These are phyloP conservation scores for Heliconius melpomene DNA, from an alignment of 1,140 invertebrate genomes.

Conservation along the genomic window DNA sequence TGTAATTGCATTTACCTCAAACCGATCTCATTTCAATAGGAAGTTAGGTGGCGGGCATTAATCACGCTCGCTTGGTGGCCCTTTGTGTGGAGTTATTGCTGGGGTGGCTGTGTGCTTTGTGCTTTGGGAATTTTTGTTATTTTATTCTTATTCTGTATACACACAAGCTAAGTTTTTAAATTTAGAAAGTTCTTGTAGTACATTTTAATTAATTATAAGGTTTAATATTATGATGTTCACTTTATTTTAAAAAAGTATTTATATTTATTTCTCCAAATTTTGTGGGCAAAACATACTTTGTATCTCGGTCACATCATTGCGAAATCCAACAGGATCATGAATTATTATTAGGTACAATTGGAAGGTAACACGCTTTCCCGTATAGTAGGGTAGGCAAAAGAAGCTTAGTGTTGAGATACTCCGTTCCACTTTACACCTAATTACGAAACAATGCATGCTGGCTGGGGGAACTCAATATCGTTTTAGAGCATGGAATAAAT, in stretches of 20 bases:
- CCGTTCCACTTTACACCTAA: neutral
- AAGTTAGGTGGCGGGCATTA: constrained; percentile 48
- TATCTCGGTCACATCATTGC: too few relatives aligned
- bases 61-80: constrained; percentile 54
- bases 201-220: too few relatives aligned
- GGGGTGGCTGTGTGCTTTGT: neutral
- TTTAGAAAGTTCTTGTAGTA: too few relatives aligned
- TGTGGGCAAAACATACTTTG: too few relatives aligned
- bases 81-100: constrained; percentile 51
- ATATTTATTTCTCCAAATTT: too few relatives aligned
- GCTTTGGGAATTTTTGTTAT: neutral
- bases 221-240: too few relatives aligned
- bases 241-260: too few relatives aligned
- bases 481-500: too few relatives aligned
- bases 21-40: constrained; percentile 41
- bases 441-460: neutral
- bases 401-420: neutral
- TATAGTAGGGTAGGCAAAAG: neutral
- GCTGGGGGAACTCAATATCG: neutral
- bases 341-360: too few relatives aligned
- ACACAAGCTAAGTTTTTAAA: too few relatives aligned
- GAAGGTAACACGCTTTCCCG: too few relatives aligned
- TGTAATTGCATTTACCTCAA: constrained; percentile 28
- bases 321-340: too few relatives aligned
- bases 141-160: neutral